These are phyloP conservation scores for Malacosoma neustria DNA, from an alignment of 2,888 invertebrate species.

Conservation along the genomic window DNA sequence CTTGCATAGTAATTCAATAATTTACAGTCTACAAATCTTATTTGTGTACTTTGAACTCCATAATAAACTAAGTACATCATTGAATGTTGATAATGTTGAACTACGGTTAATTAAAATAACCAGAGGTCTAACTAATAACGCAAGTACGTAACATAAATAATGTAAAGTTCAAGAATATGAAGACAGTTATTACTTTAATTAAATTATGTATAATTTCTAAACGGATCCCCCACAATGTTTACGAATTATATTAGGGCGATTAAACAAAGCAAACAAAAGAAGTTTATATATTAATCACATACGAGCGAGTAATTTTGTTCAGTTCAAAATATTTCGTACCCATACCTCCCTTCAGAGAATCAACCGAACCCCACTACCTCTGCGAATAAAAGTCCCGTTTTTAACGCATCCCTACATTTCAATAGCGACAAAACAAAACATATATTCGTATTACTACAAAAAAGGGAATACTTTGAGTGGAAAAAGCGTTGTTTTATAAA, in stretches of 20 bases:
- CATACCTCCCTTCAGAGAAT: neutral
- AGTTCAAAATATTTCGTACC: neutral
- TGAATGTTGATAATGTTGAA: no score
- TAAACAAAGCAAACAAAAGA: neutral
- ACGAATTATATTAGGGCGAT: no score
- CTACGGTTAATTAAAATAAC: no score
- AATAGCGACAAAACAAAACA: conserved; percentile 42
- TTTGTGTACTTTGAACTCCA: no score
- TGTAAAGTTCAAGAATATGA: no score
- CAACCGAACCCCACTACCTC: conserved; percentile 17
- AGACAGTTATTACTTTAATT: no score
- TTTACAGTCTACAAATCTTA: no score
- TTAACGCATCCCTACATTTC: conserved; percentile 41
- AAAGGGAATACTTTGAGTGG: conserved; percentile 49
- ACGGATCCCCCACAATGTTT: neutral
- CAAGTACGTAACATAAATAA: no score
- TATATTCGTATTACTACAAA: conserved; percentile 30
- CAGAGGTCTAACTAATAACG: no score
- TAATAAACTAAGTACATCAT: no score
- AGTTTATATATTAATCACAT: neutral
- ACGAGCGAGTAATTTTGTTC: neutral
- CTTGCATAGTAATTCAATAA: no score
- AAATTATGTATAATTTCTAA: neutral
- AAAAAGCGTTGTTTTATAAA: conserved; percentile 67
- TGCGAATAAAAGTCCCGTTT: conserved; percentile 30